Evolutionary conservation across 2,113 vertebrate species (phyloP), one percentile per base, ranked within the genome.

Genomic region (Oreochromis tanganicae): DNA sequence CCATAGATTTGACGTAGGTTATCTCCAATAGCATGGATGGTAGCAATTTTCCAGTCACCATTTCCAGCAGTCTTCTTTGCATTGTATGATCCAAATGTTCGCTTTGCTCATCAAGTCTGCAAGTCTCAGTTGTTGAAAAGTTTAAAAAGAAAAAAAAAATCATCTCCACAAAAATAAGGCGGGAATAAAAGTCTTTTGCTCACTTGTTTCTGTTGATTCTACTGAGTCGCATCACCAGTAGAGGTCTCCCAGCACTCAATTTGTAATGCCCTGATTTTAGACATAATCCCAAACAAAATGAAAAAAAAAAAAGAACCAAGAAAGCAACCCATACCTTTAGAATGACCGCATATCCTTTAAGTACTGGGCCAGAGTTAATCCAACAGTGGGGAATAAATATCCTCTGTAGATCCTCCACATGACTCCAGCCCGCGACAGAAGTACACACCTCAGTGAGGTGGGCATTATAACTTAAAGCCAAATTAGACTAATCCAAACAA

Each of bases 371-470:
- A 89, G 91, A 88, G 96, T 97, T 98, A 97, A 99, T 99, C 98
- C 98, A 97, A 94, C 96, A 95, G 96, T 93, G 92, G 96, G 95
- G 95, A 95, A 95, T 96, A 97, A 93, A 96, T 96, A 96, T 97
- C 96, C 96, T 94, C 88, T 86, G 94, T 88, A 94, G 90, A 97
- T 97, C 95, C 98, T 99, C 96, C 96, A 94, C 80, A 87, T 91
- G 85, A 91, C 90, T 96, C 95, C 95, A 88, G 93, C 88, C 90
- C 87, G 83, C 57, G 86, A 91, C 80, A 88, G 87, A 81, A 81
- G 90, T 82, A 63, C 91, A 84, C 87, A 85, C 87, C 91, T 87
- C 88, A 66, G 52, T 57, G 82, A 92, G 88, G 87, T 82, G 84
- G 80, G 88, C 84, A 82, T 59, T 19, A 89, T 90, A 71, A 89